phyloP scores from a whole-genome alignment of 2,888 invertebrate genomes.

The Rambutsinella grinnellia region DNA sequence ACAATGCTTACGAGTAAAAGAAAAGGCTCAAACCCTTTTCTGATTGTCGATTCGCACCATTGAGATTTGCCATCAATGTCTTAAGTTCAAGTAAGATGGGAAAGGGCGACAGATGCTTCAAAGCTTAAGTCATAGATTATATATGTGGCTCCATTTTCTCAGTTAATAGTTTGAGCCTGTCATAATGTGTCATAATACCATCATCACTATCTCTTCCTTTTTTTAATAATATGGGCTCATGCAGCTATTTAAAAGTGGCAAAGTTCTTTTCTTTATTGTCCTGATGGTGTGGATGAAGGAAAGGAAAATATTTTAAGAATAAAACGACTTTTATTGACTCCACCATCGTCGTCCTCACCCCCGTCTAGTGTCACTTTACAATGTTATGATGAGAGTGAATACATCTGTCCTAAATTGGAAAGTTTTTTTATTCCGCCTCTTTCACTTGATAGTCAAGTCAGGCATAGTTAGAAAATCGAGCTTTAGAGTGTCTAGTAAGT shows the following conservation, averaged over 20 bases:
- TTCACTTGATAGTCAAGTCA: background rate
- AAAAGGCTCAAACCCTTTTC: no score
- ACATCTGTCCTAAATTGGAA: slow-evolving; percentile 44
- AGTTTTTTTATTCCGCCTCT: slow-evolving; percentile 17
- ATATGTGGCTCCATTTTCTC: background rate
- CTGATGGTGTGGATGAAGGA: background rate
- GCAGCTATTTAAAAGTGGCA: background rate
- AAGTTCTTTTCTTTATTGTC: background rate
- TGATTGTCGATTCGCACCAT: no score
- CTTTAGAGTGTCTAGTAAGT: background rate
- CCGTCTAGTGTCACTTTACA: slow-evolving; percentile 23
- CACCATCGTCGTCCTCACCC: background rate
- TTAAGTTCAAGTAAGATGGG: background rate
- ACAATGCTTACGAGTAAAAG: no score
- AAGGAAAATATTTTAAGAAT: background rate
- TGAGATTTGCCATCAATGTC: background rate
- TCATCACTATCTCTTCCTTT: background rate
- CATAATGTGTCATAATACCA: background rate
- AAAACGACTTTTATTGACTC: background rate
- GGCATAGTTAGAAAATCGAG: background rate
- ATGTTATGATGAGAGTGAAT: slow-evolving; percentile 34
- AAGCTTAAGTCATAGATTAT: background rate
- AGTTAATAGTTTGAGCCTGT: background rate
- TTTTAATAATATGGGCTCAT: background rate
- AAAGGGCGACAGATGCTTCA: background rate